These are phyloP conservation scores for Metopia argyrocephala DNA, from an alignment of 2,888 invertebrate species.

Conservation along the genomic window DNA sequence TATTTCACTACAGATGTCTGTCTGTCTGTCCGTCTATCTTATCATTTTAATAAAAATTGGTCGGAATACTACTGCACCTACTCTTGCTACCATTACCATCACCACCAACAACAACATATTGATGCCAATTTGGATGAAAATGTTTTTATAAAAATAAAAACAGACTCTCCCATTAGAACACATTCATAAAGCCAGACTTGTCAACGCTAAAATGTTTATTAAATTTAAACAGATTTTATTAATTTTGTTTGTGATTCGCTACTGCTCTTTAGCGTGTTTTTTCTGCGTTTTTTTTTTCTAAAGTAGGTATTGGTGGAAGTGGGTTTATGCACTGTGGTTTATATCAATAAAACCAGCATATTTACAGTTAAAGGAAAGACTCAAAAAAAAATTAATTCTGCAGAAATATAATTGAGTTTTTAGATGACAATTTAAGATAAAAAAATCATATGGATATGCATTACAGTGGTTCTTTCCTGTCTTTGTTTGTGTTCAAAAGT, in stretches of 20 bases:
- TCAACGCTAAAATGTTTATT: slow-evolving; percentile 38
- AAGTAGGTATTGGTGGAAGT: neutral
- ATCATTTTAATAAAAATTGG: slow-evolving; percentile 43
- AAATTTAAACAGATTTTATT: slow-evolving; percentile 41
- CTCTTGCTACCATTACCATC: neutral
- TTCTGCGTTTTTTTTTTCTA: neutral
- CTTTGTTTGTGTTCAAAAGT: too few species aligned
- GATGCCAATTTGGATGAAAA: neutral
- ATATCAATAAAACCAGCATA: too few species aligned
- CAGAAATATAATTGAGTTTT: too few species aligned
- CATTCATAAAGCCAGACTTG: slow-evolving; percentile 32
- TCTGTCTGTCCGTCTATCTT: neutral
- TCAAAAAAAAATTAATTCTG: too few species aligned
- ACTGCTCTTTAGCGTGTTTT: neutral
- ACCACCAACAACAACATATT: slow-evolving; percentile 1
- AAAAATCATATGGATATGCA: too few species aligned
- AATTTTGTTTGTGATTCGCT: neutral
- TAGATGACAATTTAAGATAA: too few species aligned
- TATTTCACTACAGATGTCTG: neutral
- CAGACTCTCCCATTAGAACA: neutral
- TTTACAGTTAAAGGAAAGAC: too few species aligned
- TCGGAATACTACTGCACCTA: neutral
- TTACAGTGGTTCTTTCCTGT: too few species aligned
- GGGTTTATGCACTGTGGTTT: too few species aligned
- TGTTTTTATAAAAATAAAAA: too few species aligned